Conservation (phyloP, 2,888 invertebrate species). For the Carcina quercana region DNA sequence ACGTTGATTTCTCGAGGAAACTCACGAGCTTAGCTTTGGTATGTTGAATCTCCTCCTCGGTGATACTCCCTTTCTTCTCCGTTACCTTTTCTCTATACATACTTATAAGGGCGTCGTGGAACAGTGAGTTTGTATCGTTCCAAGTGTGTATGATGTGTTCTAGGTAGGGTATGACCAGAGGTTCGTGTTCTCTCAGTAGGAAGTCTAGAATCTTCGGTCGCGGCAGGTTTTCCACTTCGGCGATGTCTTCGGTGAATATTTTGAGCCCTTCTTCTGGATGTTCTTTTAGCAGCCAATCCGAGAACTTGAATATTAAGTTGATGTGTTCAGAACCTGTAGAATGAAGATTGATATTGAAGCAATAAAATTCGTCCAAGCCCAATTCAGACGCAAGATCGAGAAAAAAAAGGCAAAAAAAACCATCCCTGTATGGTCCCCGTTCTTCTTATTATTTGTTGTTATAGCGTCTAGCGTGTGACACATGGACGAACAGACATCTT, state of each 20-base stretch:
- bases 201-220: slow-evolving; percentile 92
- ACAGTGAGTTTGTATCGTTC: slow-evolving; percentile 87
- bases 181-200: slow-evolving; percentile 85
- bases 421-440: too few relatives aligned
- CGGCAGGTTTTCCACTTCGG: slow-evolving; percentile 92
- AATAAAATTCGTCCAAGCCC: too few relatives aligned
- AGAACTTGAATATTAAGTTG: slow-evolving; percentile 93
- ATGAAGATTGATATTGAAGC: too few relatives aligned
- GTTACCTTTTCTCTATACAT: slow-evolving; percentile 88
- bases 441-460: too few relatives aligned
- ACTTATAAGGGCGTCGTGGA: slow-evolving; percentile 93
- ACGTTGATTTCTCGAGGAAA: slow-evolving; percentile 86
- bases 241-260: slow-evolving; percentile 90
- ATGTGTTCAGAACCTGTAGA: slow-evolving; percentile 83
- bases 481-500: too few relatives aligned
- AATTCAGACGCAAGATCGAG: too few relatives aligned
- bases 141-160: slow-evolving; percentile 95
- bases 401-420: too few relatives aligned
- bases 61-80: slow-evolving; percentile 42
- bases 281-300: slow-evolving; percentile 92
- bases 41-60: slow-evolving; percentile 50
- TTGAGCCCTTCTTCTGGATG: slow-evolving; percentile 92
- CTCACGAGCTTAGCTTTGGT: slow-evolving; percentile 77
- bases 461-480: too few relatives aligned
- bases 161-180: slow-evolving; percentile 91